Percentiles rank a stretch among this genome's conserved stretches.
Conservation (phyloP, 1,140 invertebrate species). For the Tachypleus tridentatus region DNA sequence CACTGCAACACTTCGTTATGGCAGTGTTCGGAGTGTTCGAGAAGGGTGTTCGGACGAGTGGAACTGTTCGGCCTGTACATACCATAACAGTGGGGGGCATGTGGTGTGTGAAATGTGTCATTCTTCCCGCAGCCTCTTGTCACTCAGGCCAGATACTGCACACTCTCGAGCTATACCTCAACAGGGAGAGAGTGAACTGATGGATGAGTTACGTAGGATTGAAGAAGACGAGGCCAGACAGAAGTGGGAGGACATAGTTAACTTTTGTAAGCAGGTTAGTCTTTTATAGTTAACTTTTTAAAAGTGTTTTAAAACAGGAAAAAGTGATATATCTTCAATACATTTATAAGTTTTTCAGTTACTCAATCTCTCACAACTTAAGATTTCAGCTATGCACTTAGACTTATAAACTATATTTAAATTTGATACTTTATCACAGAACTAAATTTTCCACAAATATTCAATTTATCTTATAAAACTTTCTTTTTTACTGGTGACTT, state of each 20-base stretch:
- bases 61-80: conserved; percentile 32
- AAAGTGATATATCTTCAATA: too few species aligned
- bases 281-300: too few species aligned
- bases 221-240: conserved; percentile 70
- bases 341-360: too few species aligned
- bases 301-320: too few species aligned
- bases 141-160: conserved; percentile 26
- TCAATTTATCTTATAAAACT: too few species aligned
- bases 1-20: conserved; percentile 7
- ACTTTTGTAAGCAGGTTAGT: conserved; percentile 62
- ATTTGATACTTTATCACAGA: too few species aligned
- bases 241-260: conserved; percentile 70
- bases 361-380: too few species aligned
- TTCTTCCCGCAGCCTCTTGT: conserved; percentile 37
- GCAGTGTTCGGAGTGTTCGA: conserved; percentile 4
- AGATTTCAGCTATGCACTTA: too few species aligned
- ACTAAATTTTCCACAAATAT: too few species aligned
- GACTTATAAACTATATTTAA: too few species aligned
- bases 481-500: too few species aligned
- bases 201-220: conserved; percentile 63
- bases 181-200: conserved; percentile 58
- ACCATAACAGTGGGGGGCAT: conserved; percentile 24
- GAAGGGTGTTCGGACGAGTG: conserved; percentile 19
- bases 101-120: conserved; percentile 68
- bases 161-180: conserved; percentile 29